Evolutionary conservation across 30 jellyfish, hydroid and myxozoan genomes (phyloP).

Genomic region (Pseudorhiza aurosa): DNA sequence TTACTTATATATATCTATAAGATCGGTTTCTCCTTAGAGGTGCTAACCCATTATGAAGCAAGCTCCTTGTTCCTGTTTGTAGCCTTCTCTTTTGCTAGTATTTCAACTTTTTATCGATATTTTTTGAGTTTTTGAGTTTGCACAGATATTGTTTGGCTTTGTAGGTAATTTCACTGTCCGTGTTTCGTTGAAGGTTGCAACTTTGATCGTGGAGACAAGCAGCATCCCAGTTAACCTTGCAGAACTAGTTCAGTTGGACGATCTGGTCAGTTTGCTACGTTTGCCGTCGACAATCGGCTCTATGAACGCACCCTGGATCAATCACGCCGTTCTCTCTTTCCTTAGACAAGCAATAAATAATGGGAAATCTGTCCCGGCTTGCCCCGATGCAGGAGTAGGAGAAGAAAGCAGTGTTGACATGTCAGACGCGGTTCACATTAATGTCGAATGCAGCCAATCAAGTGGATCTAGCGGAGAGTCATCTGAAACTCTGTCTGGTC

Average conservation of each 20-base stretch:
- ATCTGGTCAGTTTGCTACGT: constrained; percentile 5
- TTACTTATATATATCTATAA: no score
- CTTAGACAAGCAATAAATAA: not conserved
- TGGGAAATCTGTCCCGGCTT: not conserved
- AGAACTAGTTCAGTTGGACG: constrained; percentile 26
- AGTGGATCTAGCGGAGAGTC: constrained; percentile 57
- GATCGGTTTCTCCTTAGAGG: no score
- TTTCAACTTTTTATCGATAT: no score
- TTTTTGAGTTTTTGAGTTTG: no score
- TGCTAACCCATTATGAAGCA: no score
- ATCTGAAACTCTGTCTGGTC: constrained; percentile 44
- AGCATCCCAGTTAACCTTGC: constrained; percentile 16
- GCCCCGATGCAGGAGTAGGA: not conserved
- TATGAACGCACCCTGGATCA: constrained; percentile 19
- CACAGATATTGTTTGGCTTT: no score
- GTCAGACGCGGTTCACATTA: constrained; percentile 11
- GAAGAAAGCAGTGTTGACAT: constrained; percentile 13
- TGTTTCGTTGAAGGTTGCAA: constrained; percentile 20
- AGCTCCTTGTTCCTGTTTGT: no score
- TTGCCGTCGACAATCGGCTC: not conserved
- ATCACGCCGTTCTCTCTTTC: constrained; percentile 43
- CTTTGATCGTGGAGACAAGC: constrained; percentile 13
- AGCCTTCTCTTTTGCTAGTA: no score
- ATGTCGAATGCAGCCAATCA: constrained; percentile 17
- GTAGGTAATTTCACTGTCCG: no score